Base-by-base conservation (phyloP, 2,888 invertebrate species). In the Eudemis profundana region DNA sequence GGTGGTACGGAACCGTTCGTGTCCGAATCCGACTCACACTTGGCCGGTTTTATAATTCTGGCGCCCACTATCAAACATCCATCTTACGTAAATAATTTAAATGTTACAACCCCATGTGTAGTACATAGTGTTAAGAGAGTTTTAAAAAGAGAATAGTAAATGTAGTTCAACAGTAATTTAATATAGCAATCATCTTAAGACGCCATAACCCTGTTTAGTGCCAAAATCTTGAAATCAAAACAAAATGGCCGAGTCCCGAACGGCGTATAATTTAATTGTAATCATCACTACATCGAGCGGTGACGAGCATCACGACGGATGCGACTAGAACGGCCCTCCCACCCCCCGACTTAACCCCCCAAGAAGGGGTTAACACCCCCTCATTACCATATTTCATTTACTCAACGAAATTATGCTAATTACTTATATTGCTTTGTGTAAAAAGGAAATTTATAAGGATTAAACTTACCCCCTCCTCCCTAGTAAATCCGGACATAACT, bases 361-460 rank as follows among this genome's bases (percentile, higher is more conserved):
- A 83, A 86, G 84, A 88, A 87, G 86, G 89, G 90, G 87, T 85
- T 78, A 76, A 76, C 83, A 86, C 85, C 81, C 89, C 90, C 91
- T 92, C 85, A 92, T 92, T 92, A 92, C 90, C 92, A 92, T 92
- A 92, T 92, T 92, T 92, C 92, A 92, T 92, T 92, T 92, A 92
- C 91, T 92, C 91, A 91, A 92, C 92, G 89, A 92, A 92, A 92
- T 92, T 92, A 92, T 92, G 92, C 91, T 92, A 92, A 92, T 92
- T 92, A 92, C 90, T 92, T 92, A 92, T 92, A 92, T 92, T 92
- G 92, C 92, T 92, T 92, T 92, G 92, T 92, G 92, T 92, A 92
- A 92, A 92, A 92, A 92, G 92, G 92, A 92, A 92, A 92, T 92
- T 92, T 92, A 91, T 92, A 91, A 91, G 90, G 91, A 92, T 92